Base-by-base conservation (phyloP, 2,888 invertebrate genomes). In the Imbricaverruca yamaguchii region DNA sequence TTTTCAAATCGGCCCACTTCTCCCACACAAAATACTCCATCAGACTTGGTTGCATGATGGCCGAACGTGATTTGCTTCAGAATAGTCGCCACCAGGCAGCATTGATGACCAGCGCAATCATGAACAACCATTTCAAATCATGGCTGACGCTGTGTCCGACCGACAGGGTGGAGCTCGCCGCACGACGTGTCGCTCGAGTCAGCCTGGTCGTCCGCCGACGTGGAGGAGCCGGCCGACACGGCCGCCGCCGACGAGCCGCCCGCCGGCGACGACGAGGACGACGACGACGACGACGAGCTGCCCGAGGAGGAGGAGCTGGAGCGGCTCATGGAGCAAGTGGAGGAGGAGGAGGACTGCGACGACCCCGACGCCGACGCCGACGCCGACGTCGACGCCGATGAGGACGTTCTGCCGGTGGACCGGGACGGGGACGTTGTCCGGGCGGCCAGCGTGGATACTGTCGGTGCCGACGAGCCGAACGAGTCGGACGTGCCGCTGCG, bases 171-270 rank as follows among this genome's bases (percentile, higher is more conserved):
- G 74, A 74, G 53, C 55, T 74, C 74, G n/a, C 65, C 80, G 13
- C 55, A 80, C 80, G 67, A 63, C 80, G 55, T 80, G 63, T 63
- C 80, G n/a, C 53, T 67, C 13, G 55, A 65, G 80, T 80, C 67
- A 2, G n/a, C 55, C 63, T 67, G 63, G 80, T 65, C 80, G 12
- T 53, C 80, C 55, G 39, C 63, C 39, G 67, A 63, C 23, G 65
- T 10, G 23, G 59, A 9, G 55, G 80, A 63, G 39, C 12, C 63
- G 53, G 18, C 57, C 21, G 15, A n/a, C 15, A 12, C 63, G 53
- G 18, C 57, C 21, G 15, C 53, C 15, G 65, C 53, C 61, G 65
- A 63, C 65, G 53, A 80, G 11, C n/a, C n/a, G 53, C 25, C 63
- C 13, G 21, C 25, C n/a, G 63, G 61, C 21, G 80, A 61, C 39